Evolutionary conservation across 2,888 invertebrate genomes (phyloP).

Genomic region (Dendrolimus houi): DNA sequence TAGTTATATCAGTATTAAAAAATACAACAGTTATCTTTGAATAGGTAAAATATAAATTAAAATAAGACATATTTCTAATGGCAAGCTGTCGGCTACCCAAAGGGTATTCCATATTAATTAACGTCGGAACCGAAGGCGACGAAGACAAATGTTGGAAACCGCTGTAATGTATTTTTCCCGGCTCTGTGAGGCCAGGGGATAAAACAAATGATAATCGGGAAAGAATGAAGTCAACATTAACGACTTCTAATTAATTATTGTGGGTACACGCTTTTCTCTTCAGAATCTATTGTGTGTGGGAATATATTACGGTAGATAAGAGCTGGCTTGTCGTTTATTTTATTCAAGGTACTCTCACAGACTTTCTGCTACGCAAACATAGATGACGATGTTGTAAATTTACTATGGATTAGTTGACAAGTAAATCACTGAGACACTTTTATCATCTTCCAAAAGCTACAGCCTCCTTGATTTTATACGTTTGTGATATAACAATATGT

Average conservation of each 20-base stretch:
- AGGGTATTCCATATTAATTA: slow-evolving; percentile 75
- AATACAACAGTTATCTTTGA: too few relatives aligned
- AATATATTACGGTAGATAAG: neutral
- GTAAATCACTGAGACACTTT: too few relatives aligned
- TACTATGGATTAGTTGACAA: too few relatives aligned
- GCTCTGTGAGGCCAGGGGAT: slow-evolving; percentile 40
- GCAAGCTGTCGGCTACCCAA: slow-evolving; percentile 52
- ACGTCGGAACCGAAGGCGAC: slow-evolving; percentile 61
- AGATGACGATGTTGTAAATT: too few relatives aligned
- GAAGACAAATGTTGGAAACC: slow-evolving; percentile 66
- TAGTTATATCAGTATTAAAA: too few relatives aligned
- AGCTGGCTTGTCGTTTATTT: neutral
- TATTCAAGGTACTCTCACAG: too few relatives aligned
- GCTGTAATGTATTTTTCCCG: slow-evolving; percentile 70
- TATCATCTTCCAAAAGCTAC: too few relatives aligned
- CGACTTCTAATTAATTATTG: slow-evolving; percentile 61
- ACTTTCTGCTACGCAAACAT: too few relatives aligned
- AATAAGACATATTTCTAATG: slow-evolving; percentile 33
- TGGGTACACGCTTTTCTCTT: neutral
- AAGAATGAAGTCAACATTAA: slow-evolving; percentile 71
- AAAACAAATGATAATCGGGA: slow-evolving; percentile 74
- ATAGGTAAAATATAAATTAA: neutral
- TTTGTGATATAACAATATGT: too few relatives aligned
- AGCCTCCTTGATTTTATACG: too few relatives aligned
- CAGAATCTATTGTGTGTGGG: neutral